phyloP scores from a whole-genome alignment of 2,797 vertebrate genomes.

The Anguilla megastoma region DNA sequence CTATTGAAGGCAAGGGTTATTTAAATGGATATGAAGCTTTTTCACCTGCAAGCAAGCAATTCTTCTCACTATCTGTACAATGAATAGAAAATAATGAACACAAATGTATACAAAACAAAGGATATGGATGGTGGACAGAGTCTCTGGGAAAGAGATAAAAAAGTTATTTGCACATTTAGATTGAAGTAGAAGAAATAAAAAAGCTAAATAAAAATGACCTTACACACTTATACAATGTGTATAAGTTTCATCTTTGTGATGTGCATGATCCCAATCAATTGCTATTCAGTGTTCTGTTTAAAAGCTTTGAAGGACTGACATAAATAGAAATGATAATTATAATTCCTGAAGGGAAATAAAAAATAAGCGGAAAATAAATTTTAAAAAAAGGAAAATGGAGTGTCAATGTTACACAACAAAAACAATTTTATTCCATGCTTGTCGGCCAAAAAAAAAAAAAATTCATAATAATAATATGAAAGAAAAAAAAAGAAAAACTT shows the following conservation, averaged over 20 bases:
- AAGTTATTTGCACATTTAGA: constrained; percentile 33
- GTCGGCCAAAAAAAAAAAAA: too few species aligned
- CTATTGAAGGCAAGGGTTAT: constrained; percentile 34
- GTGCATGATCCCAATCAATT: too few species aligned
- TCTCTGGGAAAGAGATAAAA: not conserved
- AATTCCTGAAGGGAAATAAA: too few species aligned
- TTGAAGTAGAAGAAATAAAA: not conserved
- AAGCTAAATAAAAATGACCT: not conserved
- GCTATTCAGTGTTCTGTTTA: too few species aligned
- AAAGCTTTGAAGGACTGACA: too few species aligned
- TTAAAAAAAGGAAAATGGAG: too few species aligned
- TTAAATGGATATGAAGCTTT: constrained; percentile 40
- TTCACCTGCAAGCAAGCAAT: constrained; percentile 34
- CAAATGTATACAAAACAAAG: constrained; percentile 26
- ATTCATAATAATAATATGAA: too few species aligned
- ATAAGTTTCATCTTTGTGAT: not conserved
- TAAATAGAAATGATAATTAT: too few species aligned
- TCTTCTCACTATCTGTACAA: constrained; percentile 29
- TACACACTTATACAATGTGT: not conserved
- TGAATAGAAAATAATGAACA: constrained; percentile 36
- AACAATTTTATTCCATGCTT: too few species aligned
- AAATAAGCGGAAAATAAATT: too few species aligned
- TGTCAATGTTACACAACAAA: not conserved
- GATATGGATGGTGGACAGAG: not conserved
- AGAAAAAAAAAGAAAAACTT: too few species aligned